Evolutionary conservation across 2,113 vertebrate genomes (phyloP).

Genomic region (Sander lucioperca): DNA sequence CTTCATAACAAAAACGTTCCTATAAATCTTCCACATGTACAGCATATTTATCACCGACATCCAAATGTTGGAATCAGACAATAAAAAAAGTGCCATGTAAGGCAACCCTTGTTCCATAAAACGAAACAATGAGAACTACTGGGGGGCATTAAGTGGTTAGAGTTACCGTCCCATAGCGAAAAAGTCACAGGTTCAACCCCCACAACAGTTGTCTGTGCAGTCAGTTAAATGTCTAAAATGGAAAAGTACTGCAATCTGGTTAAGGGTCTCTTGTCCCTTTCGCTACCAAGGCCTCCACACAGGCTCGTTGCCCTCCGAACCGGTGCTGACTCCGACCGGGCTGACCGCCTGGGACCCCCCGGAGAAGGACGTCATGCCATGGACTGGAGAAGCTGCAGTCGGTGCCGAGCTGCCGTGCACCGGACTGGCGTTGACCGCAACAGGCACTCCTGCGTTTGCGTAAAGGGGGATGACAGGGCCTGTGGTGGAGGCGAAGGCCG

Average conservation of each 20-base stretch:
- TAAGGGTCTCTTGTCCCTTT: slow-evolving; percentile 31
- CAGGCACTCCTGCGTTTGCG: slow-evolving; percentile 83
- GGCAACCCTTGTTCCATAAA: slow-evolving; percentile 86
- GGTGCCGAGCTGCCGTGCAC: slow-evolving; percentile 74
- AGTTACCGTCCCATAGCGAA: slow-evolving; percentile 49
- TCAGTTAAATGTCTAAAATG: slow-evolving; percentile 52
- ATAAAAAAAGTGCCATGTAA: slow-evolving; percentile 76
- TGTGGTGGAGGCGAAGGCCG: slow-evolving; percentile 81
- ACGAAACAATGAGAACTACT: slow-evolving; percentile 86
- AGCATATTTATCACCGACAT: slow-evolving; percentile 85
- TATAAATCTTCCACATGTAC: slow-evolving; percentile 85
- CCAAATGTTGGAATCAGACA: slow-evolving; percentile 87
- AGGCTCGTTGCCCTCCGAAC: slow-evolving; percentile 86
- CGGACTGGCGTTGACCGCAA: slow-evolving; percentile 78
- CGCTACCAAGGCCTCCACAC: slow-evolving; percentile 95
- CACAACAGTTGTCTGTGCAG: slow-evolving; percentile 48
- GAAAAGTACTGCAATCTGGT: slow-evolving; percentile 51
- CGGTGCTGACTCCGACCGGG: slow-evolving; percentile 81
- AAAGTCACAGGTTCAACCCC: slow-evolving; percentile 52
- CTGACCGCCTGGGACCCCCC: slow-evolving; percentile 86
- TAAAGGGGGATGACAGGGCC: slow-evolving; percentile 85
- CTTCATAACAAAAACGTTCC: slow-evolving; percentile 75
- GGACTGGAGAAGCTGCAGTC: slow-evolving; percentile 85
- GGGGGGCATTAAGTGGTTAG: slow-evolving; percentile 58
- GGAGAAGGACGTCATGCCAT: slow-evolving; percentile 90